A percentile compares a stretch with the other conserved stretches of the same genome.
Evolutionary conservation across 2,888 invertebrate genomes (phyloP).

Genomic region (Tortrix viridana): DNA sequence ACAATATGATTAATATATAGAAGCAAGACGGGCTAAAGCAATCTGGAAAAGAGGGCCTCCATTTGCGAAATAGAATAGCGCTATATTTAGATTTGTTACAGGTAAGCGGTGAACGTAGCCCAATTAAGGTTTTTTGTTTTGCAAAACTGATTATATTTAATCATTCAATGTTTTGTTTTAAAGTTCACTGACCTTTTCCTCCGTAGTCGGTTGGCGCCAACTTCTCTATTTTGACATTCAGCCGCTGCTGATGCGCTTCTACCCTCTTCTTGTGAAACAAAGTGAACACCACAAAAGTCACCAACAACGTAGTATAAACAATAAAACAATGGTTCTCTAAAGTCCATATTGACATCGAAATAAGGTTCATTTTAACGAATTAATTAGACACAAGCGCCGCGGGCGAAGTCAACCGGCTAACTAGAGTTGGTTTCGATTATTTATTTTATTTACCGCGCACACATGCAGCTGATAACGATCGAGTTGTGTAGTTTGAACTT

Average conservation of each 20-base stretch:
- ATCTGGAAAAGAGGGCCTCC: too few relatives aligned
- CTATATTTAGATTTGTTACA: too few relatives aligned
- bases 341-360: conserved; percentile 70
- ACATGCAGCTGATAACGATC: conserved; percentile 11
- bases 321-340: conserved; percentile 75
- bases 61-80: too few relatives aligned
- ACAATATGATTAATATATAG: too few relatives aligned
- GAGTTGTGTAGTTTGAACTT: conserved; percentile 3
- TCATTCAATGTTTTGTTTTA: neutral
- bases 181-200: conserved; percentile 58
- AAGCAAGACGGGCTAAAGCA: too few relatives aligned
- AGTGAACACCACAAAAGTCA: conserved; percentile 69
- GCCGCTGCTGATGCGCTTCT: conserved; percentile 58
- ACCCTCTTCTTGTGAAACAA: conserved; percentile 71
- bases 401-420: conserved; percentile 19
- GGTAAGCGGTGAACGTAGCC: too few relatives aligned
- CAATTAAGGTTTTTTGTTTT: too few relatives aligned
- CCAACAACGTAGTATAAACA: conserved; percentile 67
- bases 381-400: conserved; percentile 25
- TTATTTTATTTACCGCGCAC: conserved; percentile 28
- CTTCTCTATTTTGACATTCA: conserved; percentile 57
- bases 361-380: conserved; percentile 64
- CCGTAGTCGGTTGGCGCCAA: conserved; percentile 53
- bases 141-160: too few relatives aligned
- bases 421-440: conserved; percentile 32